These are phyloP conservation scores for Gerris buenoi DNA, from an alignment of 1,140 invertebrate genomes.

Conservation along the genomic window DNA sequence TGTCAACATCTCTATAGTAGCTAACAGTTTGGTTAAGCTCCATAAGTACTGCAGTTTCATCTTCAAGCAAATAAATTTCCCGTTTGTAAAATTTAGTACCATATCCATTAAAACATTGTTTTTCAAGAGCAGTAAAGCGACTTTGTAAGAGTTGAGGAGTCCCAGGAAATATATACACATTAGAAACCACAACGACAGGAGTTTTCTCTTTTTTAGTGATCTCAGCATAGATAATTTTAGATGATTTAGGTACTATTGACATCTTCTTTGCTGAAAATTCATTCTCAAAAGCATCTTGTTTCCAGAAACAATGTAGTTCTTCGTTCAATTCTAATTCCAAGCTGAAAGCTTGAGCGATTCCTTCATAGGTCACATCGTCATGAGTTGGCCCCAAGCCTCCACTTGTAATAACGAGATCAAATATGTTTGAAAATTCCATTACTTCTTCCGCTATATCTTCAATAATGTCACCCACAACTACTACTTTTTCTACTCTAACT, in stretches of 20 bases:
- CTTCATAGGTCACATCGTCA: slow-evolving; percentile 70
- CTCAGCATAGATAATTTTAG: slow-evolving; percentile 15
- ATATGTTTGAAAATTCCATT: slow-evolving; percentile 41
- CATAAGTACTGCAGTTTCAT: slow-evolving; percentile 40
- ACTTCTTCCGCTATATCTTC: slow-evolving; percentile 54
- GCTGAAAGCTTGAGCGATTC: slow-evolving; percentile 54
- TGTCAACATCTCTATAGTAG: slow-evolving; percentile 36
- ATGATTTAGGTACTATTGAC: slow-evolving; percentile 14
- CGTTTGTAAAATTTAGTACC: slow-evolving; percentile 27
- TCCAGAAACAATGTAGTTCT: slow-evolving; percentile 41
- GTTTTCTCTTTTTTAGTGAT: slow-evolving; percentile 14
- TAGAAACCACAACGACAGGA: slow-evolving; percentile 49
- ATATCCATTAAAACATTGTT: slow-evolving; percentile 19
- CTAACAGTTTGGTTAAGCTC: slow-evolving; percentile 37
- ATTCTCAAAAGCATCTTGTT: slow-evolving; percentile 4
- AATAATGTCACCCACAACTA: slow-evolving; percentile 51
- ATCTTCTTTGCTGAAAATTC: slow-evolving; percentile 9
- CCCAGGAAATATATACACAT: slow-evolving; percentile 67
- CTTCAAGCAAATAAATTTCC: slow-evolving; percentile 36
- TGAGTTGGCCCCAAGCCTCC: slow-evolving; percentile 67
- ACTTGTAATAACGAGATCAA: slow-evolving; percentile 53
- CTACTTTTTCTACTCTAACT: slow-evolving; percentile 50
- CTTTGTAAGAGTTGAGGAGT: slow-evolving; percentile 48
- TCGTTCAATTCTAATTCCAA: slow-evolving; percentile 40
- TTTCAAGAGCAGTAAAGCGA: slow-evolving; percentile 34